Evolutionary conservation across 2,797 vertebrate species (phyloP).

Genomic region (Melanotaenia parkinsoni): DNA sequence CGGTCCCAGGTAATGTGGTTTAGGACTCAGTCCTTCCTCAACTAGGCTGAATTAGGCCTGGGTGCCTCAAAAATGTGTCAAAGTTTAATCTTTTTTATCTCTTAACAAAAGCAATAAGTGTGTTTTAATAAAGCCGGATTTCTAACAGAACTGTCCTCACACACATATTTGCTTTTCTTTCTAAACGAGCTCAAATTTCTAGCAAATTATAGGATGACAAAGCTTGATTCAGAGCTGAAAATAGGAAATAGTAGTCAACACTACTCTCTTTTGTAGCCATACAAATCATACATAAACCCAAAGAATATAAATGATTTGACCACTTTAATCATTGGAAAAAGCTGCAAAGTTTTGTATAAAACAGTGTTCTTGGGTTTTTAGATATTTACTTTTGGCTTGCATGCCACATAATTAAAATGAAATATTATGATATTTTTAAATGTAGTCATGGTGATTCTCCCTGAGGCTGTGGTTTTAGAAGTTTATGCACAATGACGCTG

Average conservation of each 20-base stretch:
- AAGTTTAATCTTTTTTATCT: neutral
- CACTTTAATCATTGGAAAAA: neutral
- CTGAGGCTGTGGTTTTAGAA: neutral
- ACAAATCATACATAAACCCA: neutral
- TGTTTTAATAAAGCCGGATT: neutral
- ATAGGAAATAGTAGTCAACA: neutral
- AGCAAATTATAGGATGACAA: neutral
- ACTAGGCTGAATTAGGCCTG: too few relatives aligned
- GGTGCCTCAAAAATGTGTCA: neutral
- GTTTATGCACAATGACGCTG: constrained; percentile 2
- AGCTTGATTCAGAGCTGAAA: neutral
- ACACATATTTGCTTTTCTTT: neutral
- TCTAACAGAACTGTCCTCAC: neutral
- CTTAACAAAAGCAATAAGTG: neutral
- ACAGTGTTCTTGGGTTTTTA: neutral
- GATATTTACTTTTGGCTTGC: neutral
- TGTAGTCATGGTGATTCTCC: neutral
- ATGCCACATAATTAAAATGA: neutral
- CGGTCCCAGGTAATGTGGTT: neutral
- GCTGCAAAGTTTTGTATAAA: neutral
- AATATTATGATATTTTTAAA: neutral
- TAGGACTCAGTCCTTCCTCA: neutral
- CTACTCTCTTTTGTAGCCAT: neutral
- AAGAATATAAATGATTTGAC: neutral
- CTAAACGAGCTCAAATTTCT: neutral